Evolutionary conservation across 2,888 invertebrate species (phyloP), one percentile per base, ranked within the genome.

Genomic region (Cremastinae sp.): DNA sequence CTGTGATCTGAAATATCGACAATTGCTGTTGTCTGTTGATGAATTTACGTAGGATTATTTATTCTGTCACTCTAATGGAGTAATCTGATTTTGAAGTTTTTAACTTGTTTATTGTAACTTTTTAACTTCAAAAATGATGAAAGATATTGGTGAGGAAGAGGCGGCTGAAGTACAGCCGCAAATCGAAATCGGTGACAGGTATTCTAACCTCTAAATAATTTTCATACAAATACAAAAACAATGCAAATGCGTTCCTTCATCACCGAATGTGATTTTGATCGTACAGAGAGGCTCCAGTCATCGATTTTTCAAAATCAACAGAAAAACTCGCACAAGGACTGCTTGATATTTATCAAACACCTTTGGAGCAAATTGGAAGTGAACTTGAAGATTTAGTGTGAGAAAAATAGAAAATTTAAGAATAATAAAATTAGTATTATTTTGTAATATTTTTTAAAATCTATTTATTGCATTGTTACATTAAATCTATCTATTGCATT

Each of bases 371-470:
- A 80, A 85, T 89, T 28, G 86, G 88, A 74, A 84, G 86, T 37
- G 90, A 91, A 81, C 82, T 91, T 12, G 79, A 81, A 7, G 91
- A 91, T 82, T 81, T 91, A 78, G 90, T 87, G 91, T 91, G 87
- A 86, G 86, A 49, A 73, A 39, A 14, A n/a, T 22, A 53, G 7
- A 20, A 49, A 14, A 49, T 79, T 51, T 1, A 12, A n/a, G 43
- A 14, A 56, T 41, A 10, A 51, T 18, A 61, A 65, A 51, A 22
- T 28, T 35, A 8, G 45, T 64, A 10, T 47, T 62, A 72, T 78
- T 76, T 65, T 80, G 80, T n/a, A n/a, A n/a, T n/a, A n/a, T n/a
- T n/a, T n/a, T 84, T 86, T 64, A 85, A 85, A 74, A 74, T 72
- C 12, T 35, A 16, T 28, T 20, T 41, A 35, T 37, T 79, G n/a